A percentile compares a stretch with the other conserved stretches of the same genome.
These are phyloP conservation scores for Bombyx mori DNA, from an alignment of 1,140 invertebrate genomes.

Conservation along the genomic window DNA sequence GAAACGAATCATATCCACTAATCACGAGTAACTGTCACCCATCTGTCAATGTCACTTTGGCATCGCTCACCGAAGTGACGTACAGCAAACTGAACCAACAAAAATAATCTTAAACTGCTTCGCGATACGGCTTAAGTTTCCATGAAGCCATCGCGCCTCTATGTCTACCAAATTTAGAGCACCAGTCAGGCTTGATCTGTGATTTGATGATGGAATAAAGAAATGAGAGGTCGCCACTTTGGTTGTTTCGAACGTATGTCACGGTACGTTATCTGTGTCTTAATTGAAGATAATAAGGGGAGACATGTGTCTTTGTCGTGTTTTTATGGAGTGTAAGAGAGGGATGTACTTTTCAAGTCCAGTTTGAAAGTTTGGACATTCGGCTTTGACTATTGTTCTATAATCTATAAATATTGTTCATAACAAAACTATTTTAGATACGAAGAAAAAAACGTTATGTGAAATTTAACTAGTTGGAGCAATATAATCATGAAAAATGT, in stretches of 20 bases:
- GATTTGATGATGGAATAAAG: not conserved
- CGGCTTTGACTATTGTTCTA: slow-evolving; percentile 49
- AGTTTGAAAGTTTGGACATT: slow-evolving; percentile 47
- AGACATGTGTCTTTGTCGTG: slow-evolving; percentile 63
- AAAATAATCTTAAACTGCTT: not conserved
- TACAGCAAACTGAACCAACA: not conserved
- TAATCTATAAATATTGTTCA: slow-evolving; percentile 1
- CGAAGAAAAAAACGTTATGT: too few species aligned
- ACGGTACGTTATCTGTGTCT: slow-evolving; percentile 58
- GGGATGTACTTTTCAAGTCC: slow-evolving; percentile 56
- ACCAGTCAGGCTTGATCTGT: not conserved
- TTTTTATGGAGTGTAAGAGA: slow-evolving; percentile 60
- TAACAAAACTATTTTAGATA: too few species aligned
- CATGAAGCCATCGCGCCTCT: not conserved
- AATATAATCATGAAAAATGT: too few species aligned
- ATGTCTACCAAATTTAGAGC: not conserved
- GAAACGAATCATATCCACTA: slow-evolving; percentile 46
- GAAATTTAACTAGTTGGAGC: too few species aligned
- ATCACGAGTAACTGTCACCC: slow-evolving; percentile 50
- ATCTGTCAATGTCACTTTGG: slow-evolving; percentile 48
- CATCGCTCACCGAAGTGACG: slow-evolving; percentile 41
- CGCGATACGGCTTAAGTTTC: not conserved
- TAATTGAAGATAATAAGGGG: slow-evolving; percentile 68
- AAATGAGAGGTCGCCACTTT: slow-evolving; percentile 10
- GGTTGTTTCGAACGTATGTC: slow-evolving; percentile 47